Conservation (phyloP, 2,113 vertebrate species). For the Sphyrna mokarran region DNA sequence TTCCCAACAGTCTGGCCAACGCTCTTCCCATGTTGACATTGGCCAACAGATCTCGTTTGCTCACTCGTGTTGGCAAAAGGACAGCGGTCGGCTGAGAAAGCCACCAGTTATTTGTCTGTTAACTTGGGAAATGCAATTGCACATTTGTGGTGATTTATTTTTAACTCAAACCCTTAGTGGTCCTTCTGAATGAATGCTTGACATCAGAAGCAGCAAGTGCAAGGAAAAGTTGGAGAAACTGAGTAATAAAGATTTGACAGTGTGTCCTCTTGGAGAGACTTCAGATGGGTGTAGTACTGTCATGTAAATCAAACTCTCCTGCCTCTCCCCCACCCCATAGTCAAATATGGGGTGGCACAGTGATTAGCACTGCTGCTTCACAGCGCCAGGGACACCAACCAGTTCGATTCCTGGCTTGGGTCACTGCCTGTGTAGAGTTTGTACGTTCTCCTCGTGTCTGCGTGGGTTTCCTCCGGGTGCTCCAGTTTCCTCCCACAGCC, state of each 20-base stretch:
- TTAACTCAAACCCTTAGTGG: not conserved
- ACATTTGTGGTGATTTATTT: not conserved
- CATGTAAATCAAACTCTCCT: not conserved
- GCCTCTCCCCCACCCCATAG: too few relatives aligned
- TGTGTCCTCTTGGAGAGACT: not conserved
- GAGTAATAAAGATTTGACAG: not conserved
- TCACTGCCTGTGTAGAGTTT: too few relatives aligned
- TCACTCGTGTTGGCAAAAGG: not conserved
- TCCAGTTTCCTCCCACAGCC: too few relatives aligned
- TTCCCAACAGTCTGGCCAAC: slow-evolving; percentile 15
- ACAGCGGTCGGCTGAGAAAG: not conserved
- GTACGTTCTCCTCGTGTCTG: too few relatives aligned
- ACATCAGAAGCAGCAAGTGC: not conserved
- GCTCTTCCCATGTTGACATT: not conserved
- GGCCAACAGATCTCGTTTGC: not conserved
- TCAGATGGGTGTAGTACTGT: not conserved
- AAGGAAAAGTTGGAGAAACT: not conserved
- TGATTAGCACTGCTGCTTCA: too few relatives aligned
- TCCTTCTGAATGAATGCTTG: slow-evolving; percentile 6
- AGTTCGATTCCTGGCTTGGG: too few relatives aligned
- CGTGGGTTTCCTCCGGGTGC: too few relatives aligned
- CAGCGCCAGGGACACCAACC: too few relatives aligned
- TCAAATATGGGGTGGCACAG: too few relatives aligned
- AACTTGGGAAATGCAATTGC: not conserved
- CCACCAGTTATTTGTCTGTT: not conserved